Evolutionary conservation across 2,797 vertebrate genomes (phyloP), one percentile per base, ranked within the genome.

Genomic region (Syndactyla subalaris): DNA sequence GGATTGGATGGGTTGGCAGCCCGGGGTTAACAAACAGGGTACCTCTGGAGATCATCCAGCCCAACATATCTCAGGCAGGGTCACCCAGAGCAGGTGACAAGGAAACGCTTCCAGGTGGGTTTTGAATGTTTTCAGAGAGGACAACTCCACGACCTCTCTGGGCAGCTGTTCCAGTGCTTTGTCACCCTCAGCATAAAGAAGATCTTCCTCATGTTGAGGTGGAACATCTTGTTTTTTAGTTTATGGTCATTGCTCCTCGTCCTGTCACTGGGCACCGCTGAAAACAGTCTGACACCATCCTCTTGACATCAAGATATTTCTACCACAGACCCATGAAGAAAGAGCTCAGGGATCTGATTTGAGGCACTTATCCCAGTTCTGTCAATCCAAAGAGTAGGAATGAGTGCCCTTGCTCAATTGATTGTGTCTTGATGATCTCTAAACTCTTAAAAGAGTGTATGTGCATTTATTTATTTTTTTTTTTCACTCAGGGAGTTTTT

Each of bases 301-400:
- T 59, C 34, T 59, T 26, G 57, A 36, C 34, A 59, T 26, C 34
- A 26, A 59, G 57, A 4, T 18, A 36, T 38, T 84, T 58, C 55
- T 36, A 22, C 41, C 48, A 36, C 14, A 7, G 21, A 7, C 0
- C 0, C 5, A 12, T 14, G 8, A 21, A 68, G 36, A n/a, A 15
- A 78, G 49, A 76, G 22, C 22, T 21, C 30, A 22, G 13, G 34
- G 22, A 15, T 48, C 29, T 52, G 32, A 43, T 34, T 82, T 70
- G 38, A 74, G 32, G 34, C 12, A 57, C 13, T 49, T 49, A 17
- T 14, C 18, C 6, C 1, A 1, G 19, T 59, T 8, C 19, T 39
- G 14, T 14, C 34, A 57, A 38, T 32, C 19, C 58, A 82, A 14
- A 52, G 3, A 5, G 26, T 7, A 48, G 32, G 52, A 82, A 46